phyloP scores from a whole-genome alignment of 2,113 vertebrate species.

The Dendropsophus ebraccatus region DNA sequence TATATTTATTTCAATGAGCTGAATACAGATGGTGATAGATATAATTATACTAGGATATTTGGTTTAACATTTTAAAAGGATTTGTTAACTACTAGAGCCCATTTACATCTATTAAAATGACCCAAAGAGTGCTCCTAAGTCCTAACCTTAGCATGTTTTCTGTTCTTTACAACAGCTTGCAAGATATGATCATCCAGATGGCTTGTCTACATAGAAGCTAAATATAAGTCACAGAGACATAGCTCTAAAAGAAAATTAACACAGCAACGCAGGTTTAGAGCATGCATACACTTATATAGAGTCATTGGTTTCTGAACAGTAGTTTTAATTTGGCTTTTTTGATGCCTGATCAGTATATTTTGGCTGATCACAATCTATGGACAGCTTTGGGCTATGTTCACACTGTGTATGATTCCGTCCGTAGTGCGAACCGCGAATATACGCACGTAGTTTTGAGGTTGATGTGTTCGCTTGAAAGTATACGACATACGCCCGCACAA shows the following conservation, averaged over 20 bases:
- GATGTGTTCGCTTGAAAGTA: too few species aligned
- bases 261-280: not conserved
- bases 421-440: too few species aligned
- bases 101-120: conserved; percentile 16
- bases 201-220: conserved; percentile 29
- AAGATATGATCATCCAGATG: conserved; percentile 50
- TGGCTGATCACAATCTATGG: too few species aligned
- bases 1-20: not conserved
- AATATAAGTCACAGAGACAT: conserved; percentile 4
- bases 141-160: conserved; percentile 17
- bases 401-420: too few species aligned
- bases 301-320: not conserved
- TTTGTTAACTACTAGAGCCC: not conserved
- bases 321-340: too few species aligned
- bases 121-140: not conserved
- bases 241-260: not conserved
- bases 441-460: too few species aligned
- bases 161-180: conserved; percentile 19
- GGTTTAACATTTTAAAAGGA: too few species aligned
- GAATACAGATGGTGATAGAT: not conserved
- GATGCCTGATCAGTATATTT: too few species aligned
- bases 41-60: too few species aligned
- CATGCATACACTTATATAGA: not conserved
- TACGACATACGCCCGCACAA: too few species aligned
- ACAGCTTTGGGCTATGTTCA: too few species aligned